Evolutionary conservation across 2,888 invertebrate species (phyloP), one percentile per base, ranked within the genome.

Genomic region (Hemicrepidius hirtus): DNA sequence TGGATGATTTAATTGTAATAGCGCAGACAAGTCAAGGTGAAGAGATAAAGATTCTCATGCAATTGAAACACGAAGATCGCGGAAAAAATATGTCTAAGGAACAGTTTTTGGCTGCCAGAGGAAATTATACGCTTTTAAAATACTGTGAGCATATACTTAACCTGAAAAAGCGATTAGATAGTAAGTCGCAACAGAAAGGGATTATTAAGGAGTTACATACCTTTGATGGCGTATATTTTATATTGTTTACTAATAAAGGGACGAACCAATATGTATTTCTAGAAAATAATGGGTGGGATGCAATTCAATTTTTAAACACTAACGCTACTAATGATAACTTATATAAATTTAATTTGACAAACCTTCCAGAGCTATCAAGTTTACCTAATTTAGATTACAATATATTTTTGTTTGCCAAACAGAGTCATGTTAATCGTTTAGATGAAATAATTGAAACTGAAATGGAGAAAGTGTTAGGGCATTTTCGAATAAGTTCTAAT

Each of bases 1-100:
- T 67, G 9, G 67, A 67, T n/a, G 67, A 67, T 20, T 6, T 67
- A n/a, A 44, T 67, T 37, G 12, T 37, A 37, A 2, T 6, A 6
- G 10, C 10, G 10, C 9, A 6, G 37, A 12, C 3, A 37, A 37
- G 10, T 4, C 37, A 12, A 4, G 37, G 37, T 10, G 12, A 9
- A 2, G 37, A 9, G 3, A 37, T 9, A 1, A 53, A n/a, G 5
- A 21, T 13, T 13, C 13, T 59, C 20, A 0, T 59, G 7, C 59
- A 59, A 18, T 12, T 59, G 2, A 63, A 63, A 24, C 63, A 63
- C 20, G 12, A 46, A 32, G 46, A 63, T 7, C 46, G 28, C 4
- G 3, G 28, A 9, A 63, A 46, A 63, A 12, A 24, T 10, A 63
- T 63, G n/a, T 1, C 6, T 2, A 3, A n/a, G 3, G 1, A 10